Conservation (phyloP, 2,888 invertebrate species). For the Shargacucullia verbasci region DNA sequence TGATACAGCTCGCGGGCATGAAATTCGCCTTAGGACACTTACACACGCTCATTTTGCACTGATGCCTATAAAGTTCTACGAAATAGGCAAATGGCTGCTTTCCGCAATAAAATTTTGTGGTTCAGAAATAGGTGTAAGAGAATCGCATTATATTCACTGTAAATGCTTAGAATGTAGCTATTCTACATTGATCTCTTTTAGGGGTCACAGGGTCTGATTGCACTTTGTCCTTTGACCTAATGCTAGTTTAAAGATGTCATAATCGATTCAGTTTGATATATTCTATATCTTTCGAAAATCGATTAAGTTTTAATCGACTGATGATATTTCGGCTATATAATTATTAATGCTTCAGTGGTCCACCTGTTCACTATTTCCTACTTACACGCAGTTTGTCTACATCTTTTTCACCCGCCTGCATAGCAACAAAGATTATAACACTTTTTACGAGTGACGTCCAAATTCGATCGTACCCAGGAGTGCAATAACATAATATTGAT, state of each 20-base stretch:
- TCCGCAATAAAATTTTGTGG: constrained; percentile 37
- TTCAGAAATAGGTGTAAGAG: constrained; percentile 21
- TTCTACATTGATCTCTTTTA: constrained; percentile 27
- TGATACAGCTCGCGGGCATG: constrained; percentile 63
- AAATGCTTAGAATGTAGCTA: constrained; percentile 11
- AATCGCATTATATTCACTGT: no score
- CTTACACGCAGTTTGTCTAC: constrained; percentile 3
- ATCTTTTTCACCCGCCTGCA: constrained; percentile 38
- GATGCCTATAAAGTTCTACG: constrained; percentile 31
- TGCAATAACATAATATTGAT: constrained; percentile 52
- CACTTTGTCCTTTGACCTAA: constrained; percentile 37
- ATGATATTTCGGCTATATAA: constrained; percentile 13
- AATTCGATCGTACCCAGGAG: constrained; percentile 44
- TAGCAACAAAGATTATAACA: constrained; percentile 37
- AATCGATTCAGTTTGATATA: constrained; percentile 37
- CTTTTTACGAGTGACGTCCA: constrained; percentile 45
- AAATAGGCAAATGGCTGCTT: constrained; percentile 28
- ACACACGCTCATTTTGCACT: constrained; percentile 38
- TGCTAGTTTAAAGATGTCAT: constrained; percentile 25
- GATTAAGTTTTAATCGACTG: constrained; percentile 32
- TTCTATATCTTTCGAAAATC: constrained; percentile 10
- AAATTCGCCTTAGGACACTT: constrained; percentile 52
- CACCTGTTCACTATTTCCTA: not conserved
- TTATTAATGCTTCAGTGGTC: constrained; percentile 7
- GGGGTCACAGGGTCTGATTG: constrained; percentile 17